Evolutionary conservation across 2,113 vertebrate genomes (phyloP).

Genomic region (Aldabrachelys gigantea): DNA sequence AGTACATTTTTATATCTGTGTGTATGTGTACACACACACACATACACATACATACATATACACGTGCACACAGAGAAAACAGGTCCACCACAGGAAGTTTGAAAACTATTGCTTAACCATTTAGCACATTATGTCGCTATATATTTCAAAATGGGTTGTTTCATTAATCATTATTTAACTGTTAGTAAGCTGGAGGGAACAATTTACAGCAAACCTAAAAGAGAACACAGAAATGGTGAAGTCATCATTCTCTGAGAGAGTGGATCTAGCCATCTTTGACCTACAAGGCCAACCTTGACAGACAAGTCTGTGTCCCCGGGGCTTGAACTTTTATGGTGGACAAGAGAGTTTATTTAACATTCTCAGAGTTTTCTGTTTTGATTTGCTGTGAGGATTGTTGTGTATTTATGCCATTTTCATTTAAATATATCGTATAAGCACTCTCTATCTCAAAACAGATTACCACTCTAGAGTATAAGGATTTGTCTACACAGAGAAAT

Average conservation of each 20-base stretch:
- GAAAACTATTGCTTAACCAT: slow-evolving; percentile 20
- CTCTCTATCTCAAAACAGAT: not conserved
- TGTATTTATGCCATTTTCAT: not conserved
- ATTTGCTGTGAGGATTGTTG: not conserved
- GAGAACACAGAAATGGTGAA: not conserved
- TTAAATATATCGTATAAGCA: not conserved
- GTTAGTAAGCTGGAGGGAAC: fast-evolving
- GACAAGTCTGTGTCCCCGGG: not conserved
- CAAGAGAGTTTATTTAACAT: not conserved
- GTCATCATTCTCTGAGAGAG: not conserved
- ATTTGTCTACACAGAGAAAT: not conserved
- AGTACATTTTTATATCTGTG: fast-evolving
- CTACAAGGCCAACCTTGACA: not conserved
- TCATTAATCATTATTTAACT: not conserved
- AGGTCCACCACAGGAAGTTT: slow-evolving; percentile 42
- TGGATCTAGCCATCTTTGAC: not conserved
- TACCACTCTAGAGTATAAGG: not conserved
- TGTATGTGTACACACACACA: not conserved
- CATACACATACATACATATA: too few species aligned
- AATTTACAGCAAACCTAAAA: not conserved
- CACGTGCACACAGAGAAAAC: not conserved
- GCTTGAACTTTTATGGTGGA: too few species aligned
- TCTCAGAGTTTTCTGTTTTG: not conserved
- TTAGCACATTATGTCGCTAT: slow-evolving; percentile 52
- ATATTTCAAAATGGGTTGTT: slow-evolving; percentile 50